These are phyloP conservation scores for Drosophila mimica DNA, from an alignment of 2,888 invertebrate species.

Conservation along the genomic window DNA sequence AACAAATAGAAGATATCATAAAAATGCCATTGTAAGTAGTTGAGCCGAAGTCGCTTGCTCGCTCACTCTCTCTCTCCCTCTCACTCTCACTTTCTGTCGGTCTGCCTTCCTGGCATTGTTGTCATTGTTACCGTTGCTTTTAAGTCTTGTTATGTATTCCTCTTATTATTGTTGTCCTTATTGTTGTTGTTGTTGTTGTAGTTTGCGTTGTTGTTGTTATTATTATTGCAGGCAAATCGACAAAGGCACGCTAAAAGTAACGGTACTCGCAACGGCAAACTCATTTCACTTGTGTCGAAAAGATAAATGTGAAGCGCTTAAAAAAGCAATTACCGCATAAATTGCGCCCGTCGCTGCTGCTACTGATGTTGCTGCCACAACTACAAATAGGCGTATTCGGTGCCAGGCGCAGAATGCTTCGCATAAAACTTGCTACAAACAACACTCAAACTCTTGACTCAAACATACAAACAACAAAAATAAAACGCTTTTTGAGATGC, in stretches of 20 bases:
- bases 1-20: constrained; percentile 70
- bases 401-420: constrained; percentile 48
- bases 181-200: constrained; percentile 41
- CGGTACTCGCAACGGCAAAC: constrained; percentile 40
- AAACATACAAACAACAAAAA: constrained; percentile 3
- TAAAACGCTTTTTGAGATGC: constrained; percentile 24
- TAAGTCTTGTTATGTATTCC: constrained; percentile 29
- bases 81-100: background rate
- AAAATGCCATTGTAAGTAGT: constrained; percentile 80
- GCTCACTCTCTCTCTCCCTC: background rate
- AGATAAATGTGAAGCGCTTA: constrained; percentile 82
- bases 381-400: constrained; percentile 44
- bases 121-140: constrained; percentile 62
- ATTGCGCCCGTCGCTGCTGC: constrained; percentile 62
- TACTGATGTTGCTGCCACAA: constrained; percentile 17
- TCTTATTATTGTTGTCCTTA: constrained; percentile 44
- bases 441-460: constrained; percentile 38
- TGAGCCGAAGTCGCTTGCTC: constrained; percentile 42
- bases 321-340: constrained; percentile 83
- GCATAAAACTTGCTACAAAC: constrained; percentile 74
- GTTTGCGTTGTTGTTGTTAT: constrained; percentile 25
- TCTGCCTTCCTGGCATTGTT: constrained; percentile 53
- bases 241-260: constrained; percentile 63
- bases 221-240: constrained; percentile 69
- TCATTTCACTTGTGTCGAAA: constrained; percentile 78